phyloP scores from a whole-genome alignment of 1,140 invertebrate genomes.

The Lepidostoma basale region DNA sequence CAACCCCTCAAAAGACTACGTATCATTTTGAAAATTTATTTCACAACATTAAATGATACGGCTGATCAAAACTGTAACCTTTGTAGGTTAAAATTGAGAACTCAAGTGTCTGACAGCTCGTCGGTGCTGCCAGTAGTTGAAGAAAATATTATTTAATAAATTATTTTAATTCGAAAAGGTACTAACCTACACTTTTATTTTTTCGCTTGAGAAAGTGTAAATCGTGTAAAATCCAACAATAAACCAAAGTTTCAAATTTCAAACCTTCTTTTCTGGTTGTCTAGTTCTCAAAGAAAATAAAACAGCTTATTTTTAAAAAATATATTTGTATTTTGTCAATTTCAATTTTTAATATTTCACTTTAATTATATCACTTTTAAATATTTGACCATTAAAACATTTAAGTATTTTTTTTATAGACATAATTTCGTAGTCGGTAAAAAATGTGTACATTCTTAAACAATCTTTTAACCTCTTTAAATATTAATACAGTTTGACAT shows the following conservation, averaged over 20 bases:
- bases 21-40: neutral
- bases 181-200: no score
- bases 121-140: neutral
- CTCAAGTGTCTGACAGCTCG: neutral
- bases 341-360: neutral
- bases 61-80: neutral
- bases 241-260: neutral
- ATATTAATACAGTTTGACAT: no score
- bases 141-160: neutral
- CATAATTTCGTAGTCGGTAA: no score
- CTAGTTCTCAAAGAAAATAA: no score
- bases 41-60: conserved; percentile 12
- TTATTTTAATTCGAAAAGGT: neutral
- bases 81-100: neutral
- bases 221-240: no score
- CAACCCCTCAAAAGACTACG: neutral
- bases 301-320: no score
- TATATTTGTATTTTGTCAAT: no score
- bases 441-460: no score
- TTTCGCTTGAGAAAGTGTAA: no score
- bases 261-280: neutral
- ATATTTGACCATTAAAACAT: no score
- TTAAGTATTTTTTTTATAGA: no score
- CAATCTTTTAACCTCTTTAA: no score
- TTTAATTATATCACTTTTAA: neutral